Evolutionary conservation across 2,113 vertebrate species (phyloP).

Genomic region (Willisornis vidua): DNA sequence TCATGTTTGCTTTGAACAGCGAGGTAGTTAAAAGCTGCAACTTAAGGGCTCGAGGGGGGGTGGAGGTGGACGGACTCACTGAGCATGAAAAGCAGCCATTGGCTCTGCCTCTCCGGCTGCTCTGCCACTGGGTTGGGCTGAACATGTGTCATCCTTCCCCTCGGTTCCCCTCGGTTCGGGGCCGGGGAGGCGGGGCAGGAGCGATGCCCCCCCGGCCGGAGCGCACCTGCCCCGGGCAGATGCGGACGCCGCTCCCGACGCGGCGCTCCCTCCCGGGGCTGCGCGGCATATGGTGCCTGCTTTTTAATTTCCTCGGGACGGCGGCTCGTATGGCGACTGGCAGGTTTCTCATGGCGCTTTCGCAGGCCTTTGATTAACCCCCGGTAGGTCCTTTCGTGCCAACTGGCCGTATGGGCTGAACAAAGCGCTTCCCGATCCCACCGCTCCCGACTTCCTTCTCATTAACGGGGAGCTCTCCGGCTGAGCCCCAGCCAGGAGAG

Average conservation of each 20-base stretch:
- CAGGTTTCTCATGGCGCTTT: not conserved
- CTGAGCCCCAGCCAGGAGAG: not conserved
- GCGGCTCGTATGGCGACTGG: not conserved
- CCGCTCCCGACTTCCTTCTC: not conserved
- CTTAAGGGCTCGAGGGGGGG: not conserved
- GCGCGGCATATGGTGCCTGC: not conserved
- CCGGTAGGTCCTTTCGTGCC: not conserved
- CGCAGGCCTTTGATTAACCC: not conserved
- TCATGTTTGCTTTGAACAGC: constrained; percentile 3
- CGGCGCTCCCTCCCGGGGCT: not conserved
- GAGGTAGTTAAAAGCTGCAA: constrained; percentile 31
- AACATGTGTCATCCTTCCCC: constrained; percentile 8
- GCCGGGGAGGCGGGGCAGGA: not conserved
- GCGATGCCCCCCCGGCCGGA: not conserved
- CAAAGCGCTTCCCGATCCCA: not conserved
- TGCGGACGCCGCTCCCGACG: not conserved
- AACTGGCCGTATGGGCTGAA: constrained; percentile 4
- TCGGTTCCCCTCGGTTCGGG: not conserved
- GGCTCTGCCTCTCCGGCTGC: constrained; percentile 39
- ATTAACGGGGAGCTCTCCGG: not conserved
- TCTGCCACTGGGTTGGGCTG: constrained; percentile 26
- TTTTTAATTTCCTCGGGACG: constrained; percentile 54
- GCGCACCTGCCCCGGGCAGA: constrained; percentile 2
- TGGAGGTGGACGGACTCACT: constrained; percentile 18
- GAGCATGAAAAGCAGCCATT: constrained; percentile 14